phyloP scores from a whole-genome alignment of 2,888 invertebrate species.

The Microchrysa polita region DNA sequence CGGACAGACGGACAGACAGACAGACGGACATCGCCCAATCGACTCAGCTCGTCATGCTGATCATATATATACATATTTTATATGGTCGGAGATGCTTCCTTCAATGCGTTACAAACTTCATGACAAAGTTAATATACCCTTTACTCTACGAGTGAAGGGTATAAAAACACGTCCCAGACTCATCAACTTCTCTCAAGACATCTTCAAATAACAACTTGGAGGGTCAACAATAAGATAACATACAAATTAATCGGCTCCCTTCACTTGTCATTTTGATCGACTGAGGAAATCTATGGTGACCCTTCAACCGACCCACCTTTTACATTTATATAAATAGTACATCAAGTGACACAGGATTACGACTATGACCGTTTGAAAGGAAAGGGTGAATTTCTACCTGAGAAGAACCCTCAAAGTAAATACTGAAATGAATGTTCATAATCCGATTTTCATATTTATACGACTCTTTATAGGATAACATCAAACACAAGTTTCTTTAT shows the following conservation, averaged over 20 bases:
- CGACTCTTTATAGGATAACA: conserved; percentile 2
- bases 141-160: no score
- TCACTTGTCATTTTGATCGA: conserved; percentile 9
- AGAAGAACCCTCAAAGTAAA: not conserved
- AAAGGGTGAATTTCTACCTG: conserved; percentile 10
- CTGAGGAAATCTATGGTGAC: not conserved
- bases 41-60: no score
- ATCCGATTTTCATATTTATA: conserved; percentile 12
- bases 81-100: no score
- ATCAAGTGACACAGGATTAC: not conserved
- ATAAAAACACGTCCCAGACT: no score
- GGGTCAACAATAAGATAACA: conserved; percentile 7
- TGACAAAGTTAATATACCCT: no score
- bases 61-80: no score
- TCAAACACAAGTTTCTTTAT: not conserved
- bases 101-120: no score
- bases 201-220: not conserved
- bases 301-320: no score
- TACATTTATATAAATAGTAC: no score
- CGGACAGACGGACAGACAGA: no score
- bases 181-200: no score
- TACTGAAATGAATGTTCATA: not conserved
- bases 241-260: conserved; percentile 1
- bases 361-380: not conserved
- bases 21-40: no score